A percentile compares a stretch with the other conserved stretches of the same genome.
These are phyloP conservation scores for Cavia porcellus DNA, from an alignment of 2,113 vertebrate genomes.

Conservation along the genomic window DNA sequence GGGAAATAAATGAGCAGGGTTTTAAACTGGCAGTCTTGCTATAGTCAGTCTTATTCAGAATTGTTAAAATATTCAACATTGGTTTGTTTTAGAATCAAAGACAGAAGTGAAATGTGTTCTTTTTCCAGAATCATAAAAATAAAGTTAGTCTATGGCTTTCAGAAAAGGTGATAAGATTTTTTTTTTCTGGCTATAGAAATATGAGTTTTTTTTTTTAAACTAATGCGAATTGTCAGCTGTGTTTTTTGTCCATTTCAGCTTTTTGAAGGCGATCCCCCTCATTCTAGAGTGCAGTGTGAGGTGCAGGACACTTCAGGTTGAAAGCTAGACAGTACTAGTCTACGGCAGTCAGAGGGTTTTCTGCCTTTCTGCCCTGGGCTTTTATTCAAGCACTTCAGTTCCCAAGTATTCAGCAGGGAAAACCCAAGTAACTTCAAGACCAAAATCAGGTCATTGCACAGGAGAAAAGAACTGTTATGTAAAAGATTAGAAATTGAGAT, in stretches of 20 bases:
- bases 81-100: slow-evolving; percentile 49
- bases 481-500: slow-evolving; percentile 8
- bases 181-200: slow-evolving; percentile 1
- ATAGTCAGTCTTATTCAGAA: slow-evolving; percentile 20
- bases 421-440: not conserved
- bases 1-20: slow-evolving; percentile 12
- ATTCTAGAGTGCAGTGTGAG: not conserved
- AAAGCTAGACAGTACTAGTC: not conserved
- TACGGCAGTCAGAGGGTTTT: not conserved
- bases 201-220: not conserved
- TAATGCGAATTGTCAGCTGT: not conserved
- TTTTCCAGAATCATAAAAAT: not conserved
- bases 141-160: slow-evolving; percentile 61
- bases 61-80: slow-evolving; percentile 66
- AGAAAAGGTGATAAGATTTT: not conserved
- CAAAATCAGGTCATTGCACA: slow-evolving; percentile 18
- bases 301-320: not conserved
- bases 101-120: not conserved
- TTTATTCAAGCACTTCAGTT: not conserved
- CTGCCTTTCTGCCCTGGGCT: not conserved
- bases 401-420: not conserved
- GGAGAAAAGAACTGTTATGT: not conserved
- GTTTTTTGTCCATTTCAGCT: slow-evolving; percentile 7
- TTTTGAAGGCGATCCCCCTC: slow-evolving; percentile 38
- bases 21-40: slow-evolving; percentile 30